A percentile compares a stretch with the other conserved stretches of the same genome.
Conservation (phyloP, 1,140 invertebrate species). For the Drosophila baimaii region DNA sequence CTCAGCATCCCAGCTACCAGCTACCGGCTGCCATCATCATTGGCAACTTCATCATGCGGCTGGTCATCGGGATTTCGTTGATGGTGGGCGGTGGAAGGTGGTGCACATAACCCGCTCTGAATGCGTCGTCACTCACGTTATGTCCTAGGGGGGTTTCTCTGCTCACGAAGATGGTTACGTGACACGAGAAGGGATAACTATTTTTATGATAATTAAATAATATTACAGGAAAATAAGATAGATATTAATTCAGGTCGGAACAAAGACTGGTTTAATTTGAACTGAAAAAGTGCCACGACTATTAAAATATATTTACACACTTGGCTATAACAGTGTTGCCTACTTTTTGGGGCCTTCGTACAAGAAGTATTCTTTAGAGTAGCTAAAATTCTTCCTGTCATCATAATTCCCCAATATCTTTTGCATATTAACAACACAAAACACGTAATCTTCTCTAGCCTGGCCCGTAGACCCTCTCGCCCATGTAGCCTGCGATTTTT, state of each 20-base stretch:
- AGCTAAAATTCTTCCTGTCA: no score
- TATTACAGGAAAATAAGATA: neutral
- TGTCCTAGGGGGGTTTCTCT: conserved; percentile 23
- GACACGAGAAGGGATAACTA: conserved; percentile 8
- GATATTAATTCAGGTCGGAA: no score
- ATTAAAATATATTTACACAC: no score
- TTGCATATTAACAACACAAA: neutral
- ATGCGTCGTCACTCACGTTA: conserved; percentile 34
- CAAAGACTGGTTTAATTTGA: no score
- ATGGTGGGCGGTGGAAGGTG: neutral
- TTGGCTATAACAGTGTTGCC: no score
- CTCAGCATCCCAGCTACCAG: conserved; percentile 12
- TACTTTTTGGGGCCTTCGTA: no score
- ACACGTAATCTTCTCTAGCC: conserved; percentile 27
- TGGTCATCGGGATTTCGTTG: conserved; percentile 43
- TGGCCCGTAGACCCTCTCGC: no score
- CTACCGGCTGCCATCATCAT: conserved; percentile 58
- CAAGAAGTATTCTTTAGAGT: no score
- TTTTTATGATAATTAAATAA: neutral
- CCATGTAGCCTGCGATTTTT: conserved; percentile 76
- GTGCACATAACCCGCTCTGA: conserved; percentile 40
- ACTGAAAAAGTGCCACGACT: no score
- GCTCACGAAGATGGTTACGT: conserved; percentile 12
- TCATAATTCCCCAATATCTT: no score
- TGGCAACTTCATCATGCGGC: conserved; percentile 75